Base-by-base conservation (phyloP, 2,888 invertebrate species). In the Spilarctia lutea region DNA sequence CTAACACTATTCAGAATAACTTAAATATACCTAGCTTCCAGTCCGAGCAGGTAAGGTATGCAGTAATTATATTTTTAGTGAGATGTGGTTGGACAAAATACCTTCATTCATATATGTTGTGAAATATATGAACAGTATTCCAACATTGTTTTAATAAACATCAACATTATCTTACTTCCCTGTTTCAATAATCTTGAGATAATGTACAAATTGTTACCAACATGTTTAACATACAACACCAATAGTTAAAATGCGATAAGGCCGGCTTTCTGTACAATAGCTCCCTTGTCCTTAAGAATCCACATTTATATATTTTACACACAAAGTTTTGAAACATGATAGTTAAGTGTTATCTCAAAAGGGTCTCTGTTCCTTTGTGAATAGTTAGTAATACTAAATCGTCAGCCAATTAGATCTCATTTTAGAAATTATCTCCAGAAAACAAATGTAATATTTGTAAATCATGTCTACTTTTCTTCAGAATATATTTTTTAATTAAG, bases 111-210 rank as follows among this genome's bases (percentile, higher is more conserved):
- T n/a, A n/a, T n/a, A 35, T 35, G 2, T 35, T 35, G 3, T 2
- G 35, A 35, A 35, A 60, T 13, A 60, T n/a, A n/a, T n/a, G n/a
- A n/a, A n/a, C n/a, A n/a, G 13, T 27, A 60, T 13, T 27, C 16
- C 13, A 27, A 60, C n/a, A 30, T 30, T 27, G 18, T 63, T 63
- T 63, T 63, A 63, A 63, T 18, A 27, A 63, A 30, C 63, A 11
- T 8, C 13, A 67, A 67, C 35, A 48, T 72, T 72, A 72, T 72
- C 72, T 72, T 56, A 72, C 39, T 72, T 35, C 72, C 56, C 30
- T 27, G 39, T 66, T 45, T 72, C 67, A 72, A 72, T 67, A 13
- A 56, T 67, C 30, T 72, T 42, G 8, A 67, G 72, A 72, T 72
- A 63, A 27, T 30, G 30, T 30, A 63, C 30, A 72, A 48, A 66